phyloP scores from a whole-genome alignment of 2,113 vertebrate genomes.

The Lontra canadensis region DNA sequence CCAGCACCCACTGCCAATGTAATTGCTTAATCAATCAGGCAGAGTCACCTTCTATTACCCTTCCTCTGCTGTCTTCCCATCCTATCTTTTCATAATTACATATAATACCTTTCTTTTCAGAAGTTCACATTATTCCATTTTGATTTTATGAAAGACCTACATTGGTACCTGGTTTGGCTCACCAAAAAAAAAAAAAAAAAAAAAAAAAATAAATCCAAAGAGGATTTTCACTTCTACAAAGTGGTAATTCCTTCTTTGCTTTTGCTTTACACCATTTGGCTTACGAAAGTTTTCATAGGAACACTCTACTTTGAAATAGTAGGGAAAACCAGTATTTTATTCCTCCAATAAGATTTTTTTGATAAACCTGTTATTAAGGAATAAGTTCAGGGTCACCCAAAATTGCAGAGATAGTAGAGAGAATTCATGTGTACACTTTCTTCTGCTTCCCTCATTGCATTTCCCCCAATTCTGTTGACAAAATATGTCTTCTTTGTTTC shows the following conservation, averaged over 20 bases:
- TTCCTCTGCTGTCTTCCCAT: neutral
- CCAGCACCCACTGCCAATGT: neutral
- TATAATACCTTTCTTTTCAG: neutral
- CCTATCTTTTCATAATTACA: neutral
- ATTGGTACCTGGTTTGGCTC: neutral
- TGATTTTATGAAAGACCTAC: neutral
- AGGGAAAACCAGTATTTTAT: neutral
- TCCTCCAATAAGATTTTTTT: neutral
- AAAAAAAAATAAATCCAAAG: neutral
- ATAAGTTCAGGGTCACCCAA: neutral
- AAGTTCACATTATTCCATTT: neutral
- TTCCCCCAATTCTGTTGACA: neutral
- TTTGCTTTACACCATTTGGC: neutral
- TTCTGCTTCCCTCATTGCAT: neutral
- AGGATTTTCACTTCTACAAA: neutral
- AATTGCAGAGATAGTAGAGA: neutral
- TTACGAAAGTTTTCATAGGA: neutral
- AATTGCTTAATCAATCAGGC: neutral
- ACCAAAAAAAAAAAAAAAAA: neutral
- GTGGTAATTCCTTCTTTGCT: neutral
- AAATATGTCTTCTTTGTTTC: neutral
- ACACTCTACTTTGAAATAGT: neutral
- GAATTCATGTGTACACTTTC: rapidly evolving
- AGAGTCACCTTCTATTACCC: neutral
- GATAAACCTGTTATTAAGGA: neutral